These are phyloP conservation scores for Osedax fenrisi DNA, from an alignment of 2,888 invertebrate species.

Conservation along the genomic window DNA sequence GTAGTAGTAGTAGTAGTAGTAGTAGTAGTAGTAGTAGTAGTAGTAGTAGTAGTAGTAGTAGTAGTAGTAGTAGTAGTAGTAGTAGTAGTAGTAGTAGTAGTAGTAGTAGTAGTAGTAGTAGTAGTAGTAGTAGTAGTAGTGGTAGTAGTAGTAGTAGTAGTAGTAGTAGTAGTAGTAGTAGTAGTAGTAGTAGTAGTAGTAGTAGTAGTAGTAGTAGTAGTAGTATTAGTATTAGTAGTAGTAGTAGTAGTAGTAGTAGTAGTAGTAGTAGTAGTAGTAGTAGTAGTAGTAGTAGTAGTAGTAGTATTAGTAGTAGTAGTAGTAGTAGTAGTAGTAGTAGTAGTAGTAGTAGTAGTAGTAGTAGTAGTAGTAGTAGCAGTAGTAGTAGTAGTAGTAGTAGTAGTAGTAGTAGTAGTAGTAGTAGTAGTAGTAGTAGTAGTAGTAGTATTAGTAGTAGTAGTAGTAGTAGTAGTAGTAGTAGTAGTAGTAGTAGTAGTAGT, in stretches of 20 bases:
- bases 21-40: background rate
- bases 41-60: background rate
- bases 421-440: constrained; percentile 26
- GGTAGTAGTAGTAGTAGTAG: background rate
- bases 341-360: constrained; percentile 26
- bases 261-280: background rate
- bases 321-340: constrained; percentile 27
- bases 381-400: constrained; percentile 23
- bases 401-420: constrained; percentile 26
- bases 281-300: constrained; percentile 14
- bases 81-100: background rate
- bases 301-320: constrained; percentile 17
- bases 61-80: background rate
- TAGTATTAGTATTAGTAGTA: background rate
- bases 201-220: background rate
- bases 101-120: background rate
- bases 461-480: constrained; percentile 28
- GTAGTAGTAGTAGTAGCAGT: constrained; percentile 22
- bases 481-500: constrained; percentile 32
- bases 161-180: background rate
- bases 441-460: constrained; percentile 26
- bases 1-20: background rate
- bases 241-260: background rate
- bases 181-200: background rate
- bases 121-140: background rate